These are phyloP conservation scores for Cotesia glomerata DNA, from an alignment of 1,140 invertebrate species.

Conservation along the genomic window DNA sequence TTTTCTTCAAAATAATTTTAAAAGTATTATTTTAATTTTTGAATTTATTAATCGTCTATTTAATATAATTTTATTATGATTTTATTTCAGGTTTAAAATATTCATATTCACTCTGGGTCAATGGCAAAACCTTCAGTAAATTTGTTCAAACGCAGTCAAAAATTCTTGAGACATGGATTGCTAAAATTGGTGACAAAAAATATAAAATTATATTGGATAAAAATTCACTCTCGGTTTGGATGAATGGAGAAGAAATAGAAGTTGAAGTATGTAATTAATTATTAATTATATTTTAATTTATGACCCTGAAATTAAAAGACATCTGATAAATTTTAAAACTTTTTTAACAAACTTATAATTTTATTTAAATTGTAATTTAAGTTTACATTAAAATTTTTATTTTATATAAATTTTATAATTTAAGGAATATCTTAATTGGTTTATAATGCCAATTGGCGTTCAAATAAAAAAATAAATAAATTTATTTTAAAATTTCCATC, in stretches of 20 bases:
- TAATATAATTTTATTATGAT: not conserved
- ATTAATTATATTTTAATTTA: not conserved
- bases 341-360: too few relatives aligned
- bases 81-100: constrained; percentile 71
- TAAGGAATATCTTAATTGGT: too few relatives aligned
- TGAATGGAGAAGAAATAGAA: constrained; percentile 75
- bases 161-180: constrained; percentile 63
- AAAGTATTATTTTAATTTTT: too few relatives aligned
- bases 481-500: too few relatives aligned
- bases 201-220: constrained; percentile 78
- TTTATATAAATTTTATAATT: too few relatives aligned
- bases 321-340: too few relatives aligned
- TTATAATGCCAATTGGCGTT: too few relatives aligned
- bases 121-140: constrained; percentile 76
- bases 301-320: not conserved
- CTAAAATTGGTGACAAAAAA: constrained; percentile 46
- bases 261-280: constrained; percentile 52
- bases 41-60: too few relatives aligned
- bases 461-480: too few relatives aligned
- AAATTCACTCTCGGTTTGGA: constrained; percentile 78
- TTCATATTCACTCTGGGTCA: constrained; percentile 75
- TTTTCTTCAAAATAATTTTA: constrained; percentile 44
- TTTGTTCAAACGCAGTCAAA: constrained; percentile 80
- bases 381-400: too few relatives aligned
- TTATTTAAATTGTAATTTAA: too few relatives aligned